These are phyloP conservation scores for Anoncus sp. DNA, from an alignment of 2,888 invertebrate genomes.

Conservation along the genomic window DNA sequence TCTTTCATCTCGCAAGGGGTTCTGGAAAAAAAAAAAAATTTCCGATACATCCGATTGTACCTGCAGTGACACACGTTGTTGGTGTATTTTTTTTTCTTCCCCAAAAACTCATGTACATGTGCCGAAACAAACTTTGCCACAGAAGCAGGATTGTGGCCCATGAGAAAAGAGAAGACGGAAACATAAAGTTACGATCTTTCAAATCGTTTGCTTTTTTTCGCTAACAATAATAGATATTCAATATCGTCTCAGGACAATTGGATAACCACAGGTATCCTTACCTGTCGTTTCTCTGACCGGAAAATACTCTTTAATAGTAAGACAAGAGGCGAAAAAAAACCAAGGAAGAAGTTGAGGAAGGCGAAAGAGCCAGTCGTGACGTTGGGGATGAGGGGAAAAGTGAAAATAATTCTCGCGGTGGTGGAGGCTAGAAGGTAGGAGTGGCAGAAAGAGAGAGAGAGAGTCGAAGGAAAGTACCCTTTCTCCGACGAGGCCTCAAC, in stretches of 20 bases:
- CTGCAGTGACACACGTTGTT: constrained; percentile 29
- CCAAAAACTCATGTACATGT: constrained; percentile 26
- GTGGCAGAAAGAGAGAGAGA: constrained; percentile 63
- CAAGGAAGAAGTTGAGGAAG: constrained; percentile 56
- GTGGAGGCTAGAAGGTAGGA: constrained; percentile 25
- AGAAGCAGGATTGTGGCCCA: constrained; percentile 29
- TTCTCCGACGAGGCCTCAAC: constrained; percentile 68
- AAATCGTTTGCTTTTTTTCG: constrained; percentile 16
- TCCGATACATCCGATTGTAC: constrained; percentile 53
- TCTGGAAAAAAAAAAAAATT: constrained; percentile 32
- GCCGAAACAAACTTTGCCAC: constrained; percentile 33
- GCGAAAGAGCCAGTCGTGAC: constrained; percentile 32
- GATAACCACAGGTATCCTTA: neutral
- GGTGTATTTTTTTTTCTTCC: constrained; percentile 25
- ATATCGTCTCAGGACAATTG: constrained; percentile 5
- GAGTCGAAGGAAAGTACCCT: constrained; percentile 68
- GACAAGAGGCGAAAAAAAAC: constrained; percentile 21
- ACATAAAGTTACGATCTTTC: constrained; percentile 69
- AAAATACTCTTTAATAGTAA: constrained; percentile 42
- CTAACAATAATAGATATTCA: constrained; percentile 19
- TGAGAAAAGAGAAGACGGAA: constrained; percentile 34
- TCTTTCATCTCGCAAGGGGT: constrained; percentile 49
- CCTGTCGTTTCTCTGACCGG: constrained; percentile 18
- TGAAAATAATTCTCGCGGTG: constrained; percentile 54
- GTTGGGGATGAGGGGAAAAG: constrained; percentile 54